Conservation (phyloP, 2,113 vertebrate species). For the Aldabrachelys gigantea region DNA sequence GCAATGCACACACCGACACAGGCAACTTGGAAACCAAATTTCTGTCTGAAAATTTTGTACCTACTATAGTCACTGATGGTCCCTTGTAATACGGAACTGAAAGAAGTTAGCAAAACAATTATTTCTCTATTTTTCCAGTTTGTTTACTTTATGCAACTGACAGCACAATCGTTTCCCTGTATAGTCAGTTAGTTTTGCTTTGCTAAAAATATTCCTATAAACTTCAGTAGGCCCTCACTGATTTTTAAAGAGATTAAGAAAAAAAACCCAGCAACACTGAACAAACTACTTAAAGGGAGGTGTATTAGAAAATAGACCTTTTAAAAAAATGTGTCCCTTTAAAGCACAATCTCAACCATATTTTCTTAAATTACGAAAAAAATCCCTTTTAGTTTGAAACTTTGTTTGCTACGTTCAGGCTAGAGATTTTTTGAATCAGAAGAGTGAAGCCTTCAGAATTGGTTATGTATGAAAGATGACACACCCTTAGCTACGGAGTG, state of each 20-base stretch:
- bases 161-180: background rate
- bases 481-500: background rate
- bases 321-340: background rate
- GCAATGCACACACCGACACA: background rate
- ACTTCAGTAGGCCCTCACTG: background rate
- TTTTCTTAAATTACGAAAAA: background rate
- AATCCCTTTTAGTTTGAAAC: constrained; percentile 8
- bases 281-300: background rate
- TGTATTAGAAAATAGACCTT: background rate
- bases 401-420: background rate
- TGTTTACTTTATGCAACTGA: background rate
- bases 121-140: background rate
- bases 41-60: background rate
- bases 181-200: background rate
- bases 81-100: background rate
- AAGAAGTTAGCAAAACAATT: background rate
- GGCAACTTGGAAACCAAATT: background rate
- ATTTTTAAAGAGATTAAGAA: background rate
- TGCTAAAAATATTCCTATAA: background rate
- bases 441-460: background rate
- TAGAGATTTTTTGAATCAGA: background rate
- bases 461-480: background rate
- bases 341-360: background rate
- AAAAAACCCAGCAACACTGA: background rate
- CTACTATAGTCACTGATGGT: background rate